Evolutionary conservation across 2,888 invertebrate genomes (phyloP).

Genomic region (Syrphus vitripennis): DNA sequence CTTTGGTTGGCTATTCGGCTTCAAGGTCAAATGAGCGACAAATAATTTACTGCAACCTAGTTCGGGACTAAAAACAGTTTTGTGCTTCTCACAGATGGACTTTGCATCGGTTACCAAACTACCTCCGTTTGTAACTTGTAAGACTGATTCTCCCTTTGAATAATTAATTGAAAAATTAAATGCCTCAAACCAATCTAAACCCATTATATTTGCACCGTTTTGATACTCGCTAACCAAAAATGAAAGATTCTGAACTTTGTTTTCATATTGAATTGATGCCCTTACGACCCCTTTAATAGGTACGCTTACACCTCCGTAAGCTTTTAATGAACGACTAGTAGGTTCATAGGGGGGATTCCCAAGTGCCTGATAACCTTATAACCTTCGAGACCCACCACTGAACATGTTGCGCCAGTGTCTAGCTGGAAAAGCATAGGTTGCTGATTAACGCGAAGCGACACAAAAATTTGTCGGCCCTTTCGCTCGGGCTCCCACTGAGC

Average conservation of each 20-base stretch:
- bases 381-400: background rate
- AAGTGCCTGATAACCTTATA: background rate
- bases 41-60: slow-evolving; percentile 18
- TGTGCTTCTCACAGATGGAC: background rate
- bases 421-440: background rate
- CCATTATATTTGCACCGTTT: background rate
- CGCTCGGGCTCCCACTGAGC: background rate
- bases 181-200: background rate
- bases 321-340: background rate
- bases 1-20: slow-evolving; percentile 13
- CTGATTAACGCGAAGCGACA: slow-evolving; percentile 8
- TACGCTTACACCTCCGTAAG: background rate
- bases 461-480: background rate
- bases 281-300: background rate
- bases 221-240: background rate
- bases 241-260: background rate
- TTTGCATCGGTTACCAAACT: background rate
- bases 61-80: background rate
- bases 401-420: slow-evolving; percentile 15
- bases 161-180: background rate
- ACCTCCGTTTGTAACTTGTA: background rate
- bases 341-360: background rate
- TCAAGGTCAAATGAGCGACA: background rate
- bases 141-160: background rate
- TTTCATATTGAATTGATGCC: background rate